Base-by-base conservation (phyloP, 2,113 vertebrate genomes). In the Neotoma lepida region DNA sequence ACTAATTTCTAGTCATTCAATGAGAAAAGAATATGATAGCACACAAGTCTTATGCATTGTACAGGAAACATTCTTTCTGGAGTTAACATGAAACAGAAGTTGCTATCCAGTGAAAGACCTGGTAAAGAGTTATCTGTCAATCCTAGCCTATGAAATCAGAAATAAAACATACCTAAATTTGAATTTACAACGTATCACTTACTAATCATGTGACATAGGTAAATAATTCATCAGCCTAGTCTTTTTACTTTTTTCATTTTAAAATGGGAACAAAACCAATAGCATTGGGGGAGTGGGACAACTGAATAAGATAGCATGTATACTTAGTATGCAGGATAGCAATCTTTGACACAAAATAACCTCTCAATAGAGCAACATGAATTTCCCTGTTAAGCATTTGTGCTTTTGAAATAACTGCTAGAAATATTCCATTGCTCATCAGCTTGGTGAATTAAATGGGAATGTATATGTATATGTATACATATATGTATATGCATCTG, bases 301-400 rank as follows among this genome's bases (percentile, higher is more conserved):
- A 90, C 41, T 86, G 1, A 54, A 6, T 86, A 46, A 84, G 24
- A 39, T 35, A 78, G 64, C 35, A 6, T 44, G 39, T 28, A n/a
- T 68, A 58, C n/a, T 2, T 86, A 91, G 44, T 78, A 7, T 0
- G 44, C 14, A 51, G 30, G 68, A 91, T 70, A 44, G 74, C 54
- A 89, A 91, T 10, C 1, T 44, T 41, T 87, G 20, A 22, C 44
- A n/a, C 15, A 80, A 94, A 96, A 66, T 85, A 90, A 91, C 10
- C 5, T 89, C 6, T 88, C 24, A 93, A 9, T 80, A 80, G 89
- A 82, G 2, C 13, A 86, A 26, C 13, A 30, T 54, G 51, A 33
- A 68, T 90, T 41, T 46, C 78, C 2, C 9, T 81, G 0, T 61
- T 64, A 84, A 74, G 24, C 8, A 64, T 39, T 39, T 46, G 24